Conservation (phyloP, 2,888 invertebrate genomes). For the Andrena hattorfiana region DNA sequence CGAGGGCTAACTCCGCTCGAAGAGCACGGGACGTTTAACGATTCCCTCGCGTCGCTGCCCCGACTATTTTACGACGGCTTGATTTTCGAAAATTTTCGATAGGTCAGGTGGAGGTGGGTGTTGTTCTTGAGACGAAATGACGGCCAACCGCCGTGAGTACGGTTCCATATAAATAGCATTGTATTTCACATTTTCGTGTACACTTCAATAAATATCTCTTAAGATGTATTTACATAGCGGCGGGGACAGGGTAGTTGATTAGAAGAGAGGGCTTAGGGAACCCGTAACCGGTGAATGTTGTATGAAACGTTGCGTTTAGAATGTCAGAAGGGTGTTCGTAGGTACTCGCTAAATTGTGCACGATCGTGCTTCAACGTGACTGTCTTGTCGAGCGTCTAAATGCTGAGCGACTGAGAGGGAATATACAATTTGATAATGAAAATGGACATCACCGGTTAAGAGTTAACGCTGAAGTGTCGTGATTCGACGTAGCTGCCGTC, state of each 20-base stretch:
- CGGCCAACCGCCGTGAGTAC: constrained; percentile 33
- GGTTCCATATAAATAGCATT: constrained; percentile 83
- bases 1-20: constrained; percentile 66
- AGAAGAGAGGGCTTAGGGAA: constrained; percentile 52
- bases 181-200: constrained; percentile 82
- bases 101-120: constrained; percentile 52
- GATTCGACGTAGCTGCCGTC: constrained; percentile 42
- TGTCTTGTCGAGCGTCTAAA: neutral
- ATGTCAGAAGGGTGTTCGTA: neutral
- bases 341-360: neutral
- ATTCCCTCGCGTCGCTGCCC: constrained; percentile 47
- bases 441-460: constrained; percentile 44
- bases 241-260: constrained; percentile 54
- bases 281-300: constrained; percentile 55
- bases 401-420: neutral
- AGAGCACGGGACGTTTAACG: constrained; percentile 66
- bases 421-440: neutral
- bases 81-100: constrained; percentile 34
- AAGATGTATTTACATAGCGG: constrained; percentile 80
- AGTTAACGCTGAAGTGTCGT: constrained; percentile 37
- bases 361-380: neutral
- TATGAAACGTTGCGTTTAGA: neutral
- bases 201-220: constrained; percentile 84
- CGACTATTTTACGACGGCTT: constrained; percentile 48
- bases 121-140: constrained; percentile 46